Percentiles rank a stretch among this genome's conserved stretches.
Conservation (phyloP, 2,113 vertebrate genomes). For the Abramis brama region DNA sequence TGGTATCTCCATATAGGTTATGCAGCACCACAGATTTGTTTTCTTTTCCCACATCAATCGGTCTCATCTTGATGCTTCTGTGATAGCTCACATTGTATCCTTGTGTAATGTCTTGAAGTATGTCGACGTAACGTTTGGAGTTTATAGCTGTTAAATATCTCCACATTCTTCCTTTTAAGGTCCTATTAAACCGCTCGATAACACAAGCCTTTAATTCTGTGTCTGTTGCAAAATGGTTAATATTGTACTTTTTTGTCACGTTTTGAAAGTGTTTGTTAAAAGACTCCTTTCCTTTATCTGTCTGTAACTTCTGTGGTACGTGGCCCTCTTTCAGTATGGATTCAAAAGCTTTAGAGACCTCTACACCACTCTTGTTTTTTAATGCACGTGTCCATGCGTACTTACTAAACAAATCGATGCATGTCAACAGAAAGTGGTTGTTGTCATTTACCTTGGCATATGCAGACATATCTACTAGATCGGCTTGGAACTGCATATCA, state of each 20-base stretch:
- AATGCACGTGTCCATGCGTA: not conserved
- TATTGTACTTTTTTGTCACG: not conserved
- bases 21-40: not conserved
- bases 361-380: not conserved
- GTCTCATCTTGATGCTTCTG: not conserved
- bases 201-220: not conserved
- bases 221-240: not conserved
- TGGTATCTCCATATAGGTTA: no score
- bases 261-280: slow-evolving; percentile 20
- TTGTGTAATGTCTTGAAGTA: not conserved
- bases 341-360: not conserved
- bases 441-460: not conserved
- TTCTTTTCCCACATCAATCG: not conserved
- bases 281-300: not conserved
- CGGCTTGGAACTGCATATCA: not conserved
- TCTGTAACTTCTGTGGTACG: not conserved
- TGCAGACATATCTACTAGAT: not conserved
- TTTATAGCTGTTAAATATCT: not conserved
- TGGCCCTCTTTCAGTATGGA: not conserved
- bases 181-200: not conserved
- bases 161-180: not conserved
- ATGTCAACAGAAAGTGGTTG: not conserved
- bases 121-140: not conserved
- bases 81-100: not conserved
- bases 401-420: not conserved